A percentile compares a stretch with the other conserved stretches of the same genome.
Conservation (phyloP, 2,113 vertebrate species). For the Choloepus hoffmanni region DNA sequence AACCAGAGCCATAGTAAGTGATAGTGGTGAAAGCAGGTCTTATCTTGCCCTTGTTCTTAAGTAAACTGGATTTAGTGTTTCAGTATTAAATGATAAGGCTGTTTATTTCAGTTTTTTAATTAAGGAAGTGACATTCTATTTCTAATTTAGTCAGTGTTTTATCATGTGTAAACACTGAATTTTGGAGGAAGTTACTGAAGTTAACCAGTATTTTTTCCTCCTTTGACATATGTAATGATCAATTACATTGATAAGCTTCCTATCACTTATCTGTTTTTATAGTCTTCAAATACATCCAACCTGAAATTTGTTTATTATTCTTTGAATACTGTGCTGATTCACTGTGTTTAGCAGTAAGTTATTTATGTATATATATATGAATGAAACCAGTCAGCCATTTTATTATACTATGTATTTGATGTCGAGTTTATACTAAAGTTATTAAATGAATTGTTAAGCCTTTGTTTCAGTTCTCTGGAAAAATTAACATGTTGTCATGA, state of each 20-base stretch:
- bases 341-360: not conserved
- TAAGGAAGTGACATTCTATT: not conserved
- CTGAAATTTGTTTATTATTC: constrained; percentile 1
- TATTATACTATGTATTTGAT: constrained; percentile 12
- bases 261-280: not conserved
- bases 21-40: not conserved
- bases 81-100: constrained; percentile 1
- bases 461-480: not conserved
- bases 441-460: not conserved
- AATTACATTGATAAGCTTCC: not conserved
- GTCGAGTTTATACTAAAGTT: not conserved
- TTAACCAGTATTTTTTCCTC: not conserved
- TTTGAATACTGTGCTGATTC: not conserved
- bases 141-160: not conserved
- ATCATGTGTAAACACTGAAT: not conserved
- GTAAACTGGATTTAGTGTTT: constrained; percentile 14
- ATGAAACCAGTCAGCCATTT: not conserved
- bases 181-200: not conserved
- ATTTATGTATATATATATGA: not conserved
- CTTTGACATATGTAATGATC: constrained; percentile 19
- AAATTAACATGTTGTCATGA: not conserved
- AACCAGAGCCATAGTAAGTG: not conserved
- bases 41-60: constrained; percentile 8
- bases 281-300: not conserved
- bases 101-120: not conserved